Evolutionary conservation across 2,888 invertebrate genomes (phyloP).

Genomic region (Lithophane socia): DNA sequence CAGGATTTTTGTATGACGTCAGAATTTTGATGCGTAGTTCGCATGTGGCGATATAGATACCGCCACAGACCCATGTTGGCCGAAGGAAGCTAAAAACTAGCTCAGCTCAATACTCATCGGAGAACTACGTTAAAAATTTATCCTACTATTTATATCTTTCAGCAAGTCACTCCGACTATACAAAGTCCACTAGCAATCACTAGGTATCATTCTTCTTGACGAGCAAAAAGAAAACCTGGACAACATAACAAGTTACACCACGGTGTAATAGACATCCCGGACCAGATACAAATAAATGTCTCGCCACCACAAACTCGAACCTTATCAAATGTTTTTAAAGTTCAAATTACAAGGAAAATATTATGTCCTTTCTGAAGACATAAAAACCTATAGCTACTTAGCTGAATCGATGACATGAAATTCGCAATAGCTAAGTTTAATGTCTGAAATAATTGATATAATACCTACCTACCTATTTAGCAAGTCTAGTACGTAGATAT

Average conservation of each 20-base stretch:
- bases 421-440: constrained; percentile 59
- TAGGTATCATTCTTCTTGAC: not conserved
- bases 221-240: not conserved
- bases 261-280: constrained; percentile 53
- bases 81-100: too few species aligned
- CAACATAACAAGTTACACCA: constrained; percentile 12
- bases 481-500: too few species aligned
- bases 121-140: not conserved
- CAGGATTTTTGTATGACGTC: too few species aligned
- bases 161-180: not conserved
- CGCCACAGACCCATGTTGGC: too few species aligned
- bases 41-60: too few species aligned
- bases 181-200: not conserved
- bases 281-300: not conserved
- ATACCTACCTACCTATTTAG: too few species aligned
- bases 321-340: not conserved
- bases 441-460: constrained; percentile 47
- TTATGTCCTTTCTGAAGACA: constrained; percentile 16
- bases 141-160: too few species aligned
- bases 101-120: too few species aligned
- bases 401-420: constrained; percentile 68
- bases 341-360: constrained; percentile 11
- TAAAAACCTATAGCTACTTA: constrained; percentile 44
- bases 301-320: constrained; percentile 17
- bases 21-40: too few species aligned